These are phyloP conservation scores for Thereva unica DNA, from an alignment of 2,888 invertebrate genomes.

Conservation along the genomic window DNA sequence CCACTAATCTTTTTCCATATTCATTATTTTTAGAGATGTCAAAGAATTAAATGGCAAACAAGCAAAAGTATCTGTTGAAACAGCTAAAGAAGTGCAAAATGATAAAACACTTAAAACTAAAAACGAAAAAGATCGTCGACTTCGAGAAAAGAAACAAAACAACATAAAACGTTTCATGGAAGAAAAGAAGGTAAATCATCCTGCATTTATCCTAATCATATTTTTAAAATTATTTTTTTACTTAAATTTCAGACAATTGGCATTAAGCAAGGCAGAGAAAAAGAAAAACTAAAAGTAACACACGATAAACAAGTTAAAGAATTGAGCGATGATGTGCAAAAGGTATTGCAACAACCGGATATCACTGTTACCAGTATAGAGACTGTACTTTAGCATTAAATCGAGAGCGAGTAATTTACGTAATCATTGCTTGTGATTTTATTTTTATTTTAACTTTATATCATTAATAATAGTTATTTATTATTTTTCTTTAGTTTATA, in stretches of 20 bases:
- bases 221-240: constrained; percentile 21
- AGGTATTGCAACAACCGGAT: constrained; percentile 62
- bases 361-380: constrained; percentile 49
- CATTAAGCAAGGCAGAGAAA: constrained; percentile 89
- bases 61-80: constrained; percentile 96
- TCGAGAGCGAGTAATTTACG: constrained; percentile 25
- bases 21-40: constrained; percentile 69
- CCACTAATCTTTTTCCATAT: too few relatives aligned
- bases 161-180: constrained; percentile 98
- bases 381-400: constrained; percentile 53
- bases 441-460: not conserved
- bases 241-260: constrained; percentile 66
- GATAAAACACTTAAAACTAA: constrained; percentile 97
- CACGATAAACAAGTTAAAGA: constrained; percentile 93
- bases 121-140: constrained; percentile 91
- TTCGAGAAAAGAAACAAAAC: constrained; percentile 94
- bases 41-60: constrained; percentile 95
- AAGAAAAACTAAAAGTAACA: constrained; percentile 86
- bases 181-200: constrained; percentile 74
- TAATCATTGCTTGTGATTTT: constrained; percentile 26
- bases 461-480: not conserved
- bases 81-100: constrained; percentile 91
- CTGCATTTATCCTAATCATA: not conserved
- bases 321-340: constrained; percentile 83
- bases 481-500: not conserved